Conservation (phyloP, 2,888 invertebrate species). For the Drosophila neutralis region DNA sequence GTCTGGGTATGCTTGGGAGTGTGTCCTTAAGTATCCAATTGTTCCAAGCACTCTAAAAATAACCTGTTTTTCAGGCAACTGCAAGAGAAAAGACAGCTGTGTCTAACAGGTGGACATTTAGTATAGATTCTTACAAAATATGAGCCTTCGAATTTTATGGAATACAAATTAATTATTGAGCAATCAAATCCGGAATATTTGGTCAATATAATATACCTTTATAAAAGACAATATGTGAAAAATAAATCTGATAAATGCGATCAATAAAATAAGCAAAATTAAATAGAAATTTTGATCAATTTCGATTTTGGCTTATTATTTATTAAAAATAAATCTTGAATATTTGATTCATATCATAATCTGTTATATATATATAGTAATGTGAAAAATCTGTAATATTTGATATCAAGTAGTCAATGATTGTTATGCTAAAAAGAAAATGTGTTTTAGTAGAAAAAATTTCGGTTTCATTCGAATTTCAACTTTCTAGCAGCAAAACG, state of each 20-base stretch:
- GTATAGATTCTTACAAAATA: not conserved
- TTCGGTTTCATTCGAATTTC: slow-evolving; percentile 34
- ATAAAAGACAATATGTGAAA: not conserved
- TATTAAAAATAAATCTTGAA: not conserved
- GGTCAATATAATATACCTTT: not conserved
- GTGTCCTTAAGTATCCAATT: slow-evolving; percentile 13
- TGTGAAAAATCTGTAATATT: not conserved
- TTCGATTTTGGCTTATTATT: too few relatives aligned
- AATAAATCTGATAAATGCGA: not conserved
- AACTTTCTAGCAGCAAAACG: slow-evolving; percentile 28
- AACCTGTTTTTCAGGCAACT: slow-evolving; percentile 24
- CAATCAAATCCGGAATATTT: not conserved
- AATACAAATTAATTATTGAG: fast-evolving
- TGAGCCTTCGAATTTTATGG: not conserved
- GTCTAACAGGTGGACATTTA: slow-evolving; percentile 40
- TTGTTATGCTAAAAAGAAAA: not conserved
- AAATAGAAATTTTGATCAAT: not conserved
- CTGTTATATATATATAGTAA: not conserved
- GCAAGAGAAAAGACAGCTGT: slow-evolving; percentile 51
- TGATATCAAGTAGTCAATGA: slow-evolving; percentile 2
- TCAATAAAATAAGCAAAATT: not conserved
- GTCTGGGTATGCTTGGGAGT: slow-evolving; percentile 17
- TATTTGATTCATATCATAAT: not conserved
- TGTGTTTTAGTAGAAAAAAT: not conserved
- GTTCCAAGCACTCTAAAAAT: slow-evolving; percentile 1